Percentiles rank a stretch among this genome's conserved stretches.
Conservation (phyloP, 2,888 invertebrate species). For the Agrotis ipsilon region DNA sequence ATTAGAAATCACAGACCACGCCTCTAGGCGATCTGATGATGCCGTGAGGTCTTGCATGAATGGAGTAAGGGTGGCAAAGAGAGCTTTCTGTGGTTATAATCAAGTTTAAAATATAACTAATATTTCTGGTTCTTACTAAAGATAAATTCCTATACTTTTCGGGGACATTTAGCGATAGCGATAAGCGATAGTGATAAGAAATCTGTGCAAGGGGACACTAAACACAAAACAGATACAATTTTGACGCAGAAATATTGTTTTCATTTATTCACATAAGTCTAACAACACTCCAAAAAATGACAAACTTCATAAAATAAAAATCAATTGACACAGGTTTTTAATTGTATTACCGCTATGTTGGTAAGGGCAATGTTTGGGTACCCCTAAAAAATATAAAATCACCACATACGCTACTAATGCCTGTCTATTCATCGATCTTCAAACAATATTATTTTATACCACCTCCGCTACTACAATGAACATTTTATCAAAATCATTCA, state of each 20-base stretch:
- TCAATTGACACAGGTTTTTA: not conserved
- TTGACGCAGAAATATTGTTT: no score
- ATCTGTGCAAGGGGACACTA: no score
- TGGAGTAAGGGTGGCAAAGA: slow-evolving; percentile 33
- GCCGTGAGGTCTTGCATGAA: slow-evolving; percentile 26
- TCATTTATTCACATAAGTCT: no score
- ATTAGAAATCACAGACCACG: slow-evolving; percentile 57
- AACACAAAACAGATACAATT: no score
- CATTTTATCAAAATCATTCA: slow-evolving; percentile 28
- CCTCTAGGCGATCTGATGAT: slow-evolving; percentile 52
- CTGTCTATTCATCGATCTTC: not conserved
- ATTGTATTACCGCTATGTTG: no score
- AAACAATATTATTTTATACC: slow-evolving; percentile 21
- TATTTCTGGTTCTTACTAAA: no score
- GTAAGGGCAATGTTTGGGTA: not conserved
- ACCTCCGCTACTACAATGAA: not conserved
- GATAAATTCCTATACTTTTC: no score
- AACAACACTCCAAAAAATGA: no score
- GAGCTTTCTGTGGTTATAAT: not conserved
- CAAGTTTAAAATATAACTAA: no score
- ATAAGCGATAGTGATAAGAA: no score
- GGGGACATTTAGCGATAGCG: no score
- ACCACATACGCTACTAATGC: not conserved
- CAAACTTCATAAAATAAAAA: not conserved
- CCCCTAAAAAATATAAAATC: not conserved